Evolutionary conservation across 2,888 invertebrate genomes (phyloP), one percentile per base, ranked within the genome.

Genomic region (Acronicta psi): DNA sequence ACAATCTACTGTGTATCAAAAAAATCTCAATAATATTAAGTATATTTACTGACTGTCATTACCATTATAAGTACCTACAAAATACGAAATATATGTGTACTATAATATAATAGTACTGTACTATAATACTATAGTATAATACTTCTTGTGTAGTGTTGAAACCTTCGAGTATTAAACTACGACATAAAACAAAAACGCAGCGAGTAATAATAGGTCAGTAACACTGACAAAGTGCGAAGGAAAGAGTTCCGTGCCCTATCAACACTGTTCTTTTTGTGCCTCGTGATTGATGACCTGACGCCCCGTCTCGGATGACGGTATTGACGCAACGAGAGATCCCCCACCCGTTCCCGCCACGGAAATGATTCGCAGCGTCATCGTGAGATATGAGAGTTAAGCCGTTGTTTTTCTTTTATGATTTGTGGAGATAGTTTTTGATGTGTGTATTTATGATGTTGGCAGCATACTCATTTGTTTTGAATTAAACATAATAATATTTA

Each of bases 251-350:
- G 84, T 85, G 87, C 86, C 82, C 86, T 88, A 88, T 90, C 87
- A 83, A 81, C 83, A 68, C 78, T 75, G 81, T 83, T 81, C 82
- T 90, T 90, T 92, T 91, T 91, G 88, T 89, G 83, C 82, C 75
- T 65, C 58, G 60, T 87, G 89, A 92, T 92, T 90, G 92, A 92
- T 92, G 86, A 82, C 73, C 77, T 75, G 25, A 18, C 34, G 47
- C 75, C 79, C 75, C 79, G 71, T 57, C 77, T 79, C 78, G 70
- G 79, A 77, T 83, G 83, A 81, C 84, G 83, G 79, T 81, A 81
- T 86, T 84, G 86, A 83, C 81, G 77, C 73, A 79, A 70, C 79
- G 70, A 58, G 56, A 71, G 69, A 79, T 81, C 71, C 73, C 74
- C 76, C 66, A 81, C 75, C 61, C 50, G 61, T 66, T 42, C 25